These are phyloP conservation scores for Temnopleurus reevesii DNA, from an alignment of 53 echinoderm and acorn worm genomes.

Conservation along the genomic window DNA sequence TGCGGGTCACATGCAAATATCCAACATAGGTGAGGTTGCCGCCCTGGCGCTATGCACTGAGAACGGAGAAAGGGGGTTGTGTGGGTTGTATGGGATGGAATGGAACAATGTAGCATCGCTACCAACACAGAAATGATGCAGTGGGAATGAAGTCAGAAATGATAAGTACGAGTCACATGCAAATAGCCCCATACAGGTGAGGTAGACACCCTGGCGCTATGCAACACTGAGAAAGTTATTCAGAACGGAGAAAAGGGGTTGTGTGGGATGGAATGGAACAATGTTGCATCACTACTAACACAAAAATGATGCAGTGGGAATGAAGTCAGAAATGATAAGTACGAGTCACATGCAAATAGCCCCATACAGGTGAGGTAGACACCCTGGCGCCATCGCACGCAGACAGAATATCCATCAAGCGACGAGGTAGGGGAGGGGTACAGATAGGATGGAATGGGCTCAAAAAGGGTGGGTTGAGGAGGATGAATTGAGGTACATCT, in stretches of 20 bases:
- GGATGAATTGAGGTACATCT: neutral
- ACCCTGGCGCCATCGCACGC: neutral
- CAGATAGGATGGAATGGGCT: neutral
- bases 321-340: neutral
- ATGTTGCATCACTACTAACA: too few relatives aligned
- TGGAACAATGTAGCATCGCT: too few relatives aligned
- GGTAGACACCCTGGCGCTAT: neutral
- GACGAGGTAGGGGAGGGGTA: neutral
- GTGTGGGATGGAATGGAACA: too few relatives aligned
- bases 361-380: conserved; percentile 23
- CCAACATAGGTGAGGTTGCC: conserved; percentile 15
- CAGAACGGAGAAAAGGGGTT: too few relatives aligned
- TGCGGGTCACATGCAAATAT: conserved; percentile 37
- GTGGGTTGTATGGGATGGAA: too few relatives aligned
- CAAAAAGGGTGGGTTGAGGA: neutral
- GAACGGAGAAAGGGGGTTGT: neutral
- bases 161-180: too few relatives aligned
- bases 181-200: conserved; percentile 41
- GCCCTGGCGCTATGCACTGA: too few relatives aligned
- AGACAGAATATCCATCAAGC: too few relatives aligned
- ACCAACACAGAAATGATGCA: neutral
- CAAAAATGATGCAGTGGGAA: conserved; percentile 2
- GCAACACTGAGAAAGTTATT: too few relatives aligned
- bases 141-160: neutral
- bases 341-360: conserved; percentile 38